Evolutionary conservation across 2,113 vertebrate genomes (phyloP), one percentile per base, ranked within the genome.

Genomic region (Balaeniceps rex): DNA sequence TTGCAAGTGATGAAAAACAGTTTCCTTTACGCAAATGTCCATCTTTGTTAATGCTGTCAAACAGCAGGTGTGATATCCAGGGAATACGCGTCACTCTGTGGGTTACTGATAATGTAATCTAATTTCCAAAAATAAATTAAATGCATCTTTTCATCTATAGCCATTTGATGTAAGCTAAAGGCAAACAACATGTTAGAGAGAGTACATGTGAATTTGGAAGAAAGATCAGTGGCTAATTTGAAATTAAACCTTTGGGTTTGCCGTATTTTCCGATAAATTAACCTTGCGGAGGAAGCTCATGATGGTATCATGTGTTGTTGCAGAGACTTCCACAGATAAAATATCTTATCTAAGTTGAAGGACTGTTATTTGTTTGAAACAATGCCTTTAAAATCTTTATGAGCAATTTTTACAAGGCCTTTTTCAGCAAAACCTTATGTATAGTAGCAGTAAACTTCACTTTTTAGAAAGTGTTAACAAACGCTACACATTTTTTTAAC

Each of bases 1-100:
- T 93, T 96, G 78, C 84, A 93, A 95, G 97, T 97, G 91, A 94
- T 97, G 94, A 97, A 97, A 97, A 97, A 82, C 83, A 89, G 69
- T 93, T 97, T 96, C 94, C 94, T 95, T 91, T 96, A 80, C 82
- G 11, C 89, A 94, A 96, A 94, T 75, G 49, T 83, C 86, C 74
- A 25, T 94, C 90, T 95, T 93, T 85, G 63, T 95, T 83, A 91
- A 36, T 92, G 78, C 88, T 96, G 65, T 93, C 63, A 90, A 78
- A 60, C 63, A 76, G 83, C 70, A 93, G 60, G 90, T 94, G 79
- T 94, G 94, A 95, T 94, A 88, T 44, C 76, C 71, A 92, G 76
- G 88, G 77, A 78, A 79, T 95, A 88, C 33, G 38, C 19, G 2
- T 92, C 93, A 96, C 44, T 94, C 91, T 95, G 40, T 65, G 61